Evolutionary conservation across 2,113 vertebrate species (phyloP).

Genomic region (Anoplopoma fimbria): DNA sequence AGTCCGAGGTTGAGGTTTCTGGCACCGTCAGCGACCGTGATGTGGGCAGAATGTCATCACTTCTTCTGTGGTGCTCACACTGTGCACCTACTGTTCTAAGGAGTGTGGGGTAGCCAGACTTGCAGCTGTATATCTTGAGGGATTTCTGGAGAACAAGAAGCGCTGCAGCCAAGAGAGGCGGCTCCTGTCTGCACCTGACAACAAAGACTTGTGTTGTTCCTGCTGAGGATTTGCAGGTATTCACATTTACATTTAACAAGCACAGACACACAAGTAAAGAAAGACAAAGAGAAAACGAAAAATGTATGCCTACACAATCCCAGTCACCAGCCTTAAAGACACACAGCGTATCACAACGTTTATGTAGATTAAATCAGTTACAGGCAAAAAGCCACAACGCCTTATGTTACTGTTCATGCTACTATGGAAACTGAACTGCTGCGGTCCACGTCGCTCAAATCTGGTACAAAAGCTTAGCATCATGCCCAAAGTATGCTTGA

Average conservation of each 20-base stretch:
- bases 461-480: constrained; percentile 39
- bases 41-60: constrained; percentile 67
- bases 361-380: constrained; percentile 32
- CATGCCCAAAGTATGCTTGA: constrained; percentile 40
- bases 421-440: constrained; percentile 57
- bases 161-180: constrained; percentile 24
- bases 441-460: constrained; percentile 47
- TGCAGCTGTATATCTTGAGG: constrained; percentile 62
- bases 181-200: constrained; percentile 61
- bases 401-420: constrained; percentile 45
- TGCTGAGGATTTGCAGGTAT: constrained; percentile 23
- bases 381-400: constrained; percentile 21
- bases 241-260: constrained; percentile 19
- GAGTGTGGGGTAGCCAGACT: constrained; percentile 28
- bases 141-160: constrained; percentile 58
- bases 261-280: constrained; percentile 11
- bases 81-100: constrained; percentile 69
- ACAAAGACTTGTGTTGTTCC: constrained; percentile 49
- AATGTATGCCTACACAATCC: neutral
- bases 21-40: constrained; percentile 43
- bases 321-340: constrained; percentile 19
- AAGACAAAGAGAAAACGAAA: constrained; percentile 7
- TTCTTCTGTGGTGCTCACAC: constrained; percentile 56
- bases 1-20: constrained; percentile 61
- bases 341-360: constrained; percentile 19